phyloP scores from a whole-genome alignment of 1,140 invertebrate genomes.

The Philotrypesis tridentata region DNA sequence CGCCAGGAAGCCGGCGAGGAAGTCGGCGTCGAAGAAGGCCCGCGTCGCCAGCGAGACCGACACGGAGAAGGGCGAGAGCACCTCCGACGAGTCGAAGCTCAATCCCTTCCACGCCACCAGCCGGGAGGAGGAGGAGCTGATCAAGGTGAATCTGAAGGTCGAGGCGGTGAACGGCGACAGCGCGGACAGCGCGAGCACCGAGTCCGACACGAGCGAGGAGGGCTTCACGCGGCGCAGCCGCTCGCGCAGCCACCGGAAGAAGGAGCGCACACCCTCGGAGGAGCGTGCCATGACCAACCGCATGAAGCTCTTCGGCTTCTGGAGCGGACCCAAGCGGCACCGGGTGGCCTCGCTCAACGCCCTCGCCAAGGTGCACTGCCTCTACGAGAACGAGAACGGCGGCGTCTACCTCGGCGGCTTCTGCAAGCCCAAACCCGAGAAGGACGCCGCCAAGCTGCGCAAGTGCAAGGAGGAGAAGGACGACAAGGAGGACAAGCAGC shows the following conservation, averaged over 20 bases:
- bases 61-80: constrained; percentile 61
- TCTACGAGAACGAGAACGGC: constrained; percentile 91
- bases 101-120: constrained; percentile 31
- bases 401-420: constrained; percentile 79
- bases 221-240: constrained; percentile 39
- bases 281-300: constrained; percentile 60
- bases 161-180: constrained; percentile 62
- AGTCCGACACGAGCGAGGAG: constrained; percentile 61
- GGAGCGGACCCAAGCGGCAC: constrained; percentile 84
- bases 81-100: constrained; percentile 59
- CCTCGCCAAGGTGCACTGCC: constrained; percentile 91
- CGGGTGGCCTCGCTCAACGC: constrained; percentile 92
- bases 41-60: constrained; percentile 59
- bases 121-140: constrained; percentile 55
- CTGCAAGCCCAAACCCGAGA: constrained; percentile 71
- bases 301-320: constrained; percentile 76
- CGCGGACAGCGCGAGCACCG: constrained; percentile 52
- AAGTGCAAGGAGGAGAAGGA: constrained; percentile 56
- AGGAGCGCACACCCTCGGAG: constrained; percentile 63
- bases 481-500: constrained; percentile 53
- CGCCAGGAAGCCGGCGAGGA: constrained; percentile 60
- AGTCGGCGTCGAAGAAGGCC: constrained; percentile 54
- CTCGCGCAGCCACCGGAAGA: constrained; percentile 55
- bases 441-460: constrained; percentile 62
- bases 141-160: constrained; percentile 64